Evolutionary conservation across 2,888 invertebrate species (phyloP).

Genomic region (Pseudococcus jackbeardsleyi): DNA sequence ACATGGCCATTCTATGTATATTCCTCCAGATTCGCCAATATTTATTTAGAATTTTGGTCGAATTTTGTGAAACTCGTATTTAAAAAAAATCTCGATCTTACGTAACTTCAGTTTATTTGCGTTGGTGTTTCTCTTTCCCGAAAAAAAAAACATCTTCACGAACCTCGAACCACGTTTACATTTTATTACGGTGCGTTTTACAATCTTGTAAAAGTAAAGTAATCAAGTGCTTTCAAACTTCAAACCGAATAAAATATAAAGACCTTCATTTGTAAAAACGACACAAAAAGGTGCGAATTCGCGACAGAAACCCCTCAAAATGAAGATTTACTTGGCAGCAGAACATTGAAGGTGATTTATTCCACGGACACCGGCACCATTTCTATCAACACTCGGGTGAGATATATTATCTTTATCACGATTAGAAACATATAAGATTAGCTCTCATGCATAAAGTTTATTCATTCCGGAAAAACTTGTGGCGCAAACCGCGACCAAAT

Average conservation of each 20-base stretch:
- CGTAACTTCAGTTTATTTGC: too few relatives aligned
- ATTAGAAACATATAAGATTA: conserved; percentile 17
- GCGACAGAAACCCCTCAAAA: conserved; percentile 8
- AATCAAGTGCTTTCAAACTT: too few relatives aligned
- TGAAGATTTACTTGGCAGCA: neutral
- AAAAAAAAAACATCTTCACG: too few relatives aligned
- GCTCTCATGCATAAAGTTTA: neutral
- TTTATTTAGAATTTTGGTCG: too few relatives aligned
- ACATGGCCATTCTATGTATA: too few relatives aligned
- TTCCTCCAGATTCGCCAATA: too few relatives aligned
- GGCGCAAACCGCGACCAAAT: neutral
- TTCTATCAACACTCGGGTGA: neutral
- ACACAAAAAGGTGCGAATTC: neutral
- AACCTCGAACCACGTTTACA: too few relatives aligned
- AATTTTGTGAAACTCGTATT: too few relatives aligned
- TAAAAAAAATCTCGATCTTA: too few relatives aligned
- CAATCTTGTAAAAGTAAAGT: neutral
- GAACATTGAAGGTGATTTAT: neutral
- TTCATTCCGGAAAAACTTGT: conserved; percentile 15
- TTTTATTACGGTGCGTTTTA: neutral
- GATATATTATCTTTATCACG: neutral
- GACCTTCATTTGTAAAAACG: neutral
- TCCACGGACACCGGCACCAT: neutral
- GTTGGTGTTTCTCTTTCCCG: too few relatives aligned
- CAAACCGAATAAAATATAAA: too few relatives aligned